Percentiles rank a stretch among this genome's conserved stretches.
These are phyloP conservation scores for Seriola rivoliana DNA, from an alignment of 2,113 vertebrate genomes.

Conservation along the genomic window DNA sequence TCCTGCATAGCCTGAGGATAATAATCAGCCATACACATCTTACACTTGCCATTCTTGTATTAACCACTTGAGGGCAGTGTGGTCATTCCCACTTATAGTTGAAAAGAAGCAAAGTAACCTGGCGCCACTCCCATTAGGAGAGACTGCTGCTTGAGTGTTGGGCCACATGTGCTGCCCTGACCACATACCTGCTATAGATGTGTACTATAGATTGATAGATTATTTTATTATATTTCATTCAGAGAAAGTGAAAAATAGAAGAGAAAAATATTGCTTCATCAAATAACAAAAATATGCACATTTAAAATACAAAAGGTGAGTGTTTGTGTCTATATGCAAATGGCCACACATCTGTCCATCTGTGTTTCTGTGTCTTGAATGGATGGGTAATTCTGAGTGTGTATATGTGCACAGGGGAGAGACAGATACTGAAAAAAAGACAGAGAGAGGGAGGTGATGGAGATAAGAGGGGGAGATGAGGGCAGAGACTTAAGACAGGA, in stretches of 20 bases:
- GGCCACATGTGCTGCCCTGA: conserved; percentile 15
- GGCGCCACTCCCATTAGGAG: conserved; percentile 69
- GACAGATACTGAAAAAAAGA: conserved; percentile 12
- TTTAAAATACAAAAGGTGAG: neutral
- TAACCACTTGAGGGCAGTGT: conserved; percentile 63
- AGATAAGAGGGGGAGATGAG: conserved; percentile 52
- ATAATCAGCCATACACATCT: neutral
- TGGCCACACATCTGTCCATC: neutral
- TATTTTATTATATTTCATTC: neutral
- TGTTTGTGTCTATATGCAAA: neutral
- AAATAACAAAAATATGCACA: neutral
- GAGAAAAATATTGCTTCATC: neutral
- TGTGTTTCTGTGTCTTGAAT: neutral
- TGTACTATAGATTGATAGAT: neutral
- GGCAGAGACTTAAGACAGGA: conserved; percentile 54
- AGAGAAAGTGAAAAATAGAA: neutral
- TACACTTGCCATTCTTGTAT: neutral
- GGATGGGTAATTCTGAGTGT: neutral
- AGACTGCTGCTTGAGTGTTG: conserved; percentile 6
- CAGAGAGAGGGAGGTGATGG: conserved; percentile 24
- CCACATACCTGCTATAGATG: conserved; percentile 5
- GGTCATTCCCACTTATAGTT: conserved; percentile 20
- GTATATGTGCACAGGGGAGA: neutral
- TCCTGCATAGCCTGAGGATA: conserved; percentile 5
- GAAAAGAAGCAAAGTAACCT: neutral